Percentiles rank a stretch among this genome's conserved stretches.
These are phyloP conservation scores for Cryptomyrus ogoouensis DNA, from an alignment of 2,113 vertebrate species.

Conservation along the genomic window DNA sequence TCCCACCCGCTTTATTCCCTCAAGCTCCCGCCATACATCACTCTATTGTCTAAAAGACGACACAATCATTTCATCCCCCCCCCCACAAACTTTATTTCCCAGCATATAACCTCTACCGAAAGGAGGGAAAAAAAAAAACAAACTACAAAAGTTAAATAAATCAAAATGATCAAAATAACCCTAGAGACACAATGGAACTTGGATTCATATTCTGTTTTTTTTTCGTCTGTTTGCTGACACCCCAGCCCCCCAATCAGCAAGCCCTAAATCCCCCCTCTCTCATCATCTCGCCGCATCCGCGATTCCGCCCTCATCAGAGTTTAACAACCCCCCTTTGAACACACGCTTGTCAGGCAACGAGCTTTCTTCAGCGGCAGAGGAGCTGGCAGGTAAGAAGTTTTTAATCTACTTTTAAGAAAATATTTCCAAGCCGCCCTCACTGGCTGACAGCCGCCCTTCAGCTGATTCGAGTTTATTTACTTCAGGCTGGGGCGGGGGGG, in stretches of 20 bases:
- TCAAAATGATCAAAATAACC: slow-evolving; percentile 77
- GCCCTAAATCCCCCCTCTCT: slow-evolving; percentile 60
- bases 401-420: slow-evolving; percentile 54
- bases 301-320: slow-evolving; percentile 40
- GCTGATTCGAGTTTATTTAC: slow-evolving; percentile 21
- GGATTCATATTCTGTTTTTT: slow-evolving; percentile 71
- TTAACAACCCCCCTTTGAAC: slow-evolving; percentile 51
- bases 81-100: not conserved
- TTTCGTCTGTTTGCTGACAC: slow-evolving; percentile 59
- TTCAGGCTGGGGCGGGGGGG: no score
- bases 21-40: not conserved
- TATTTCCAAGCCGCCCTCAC: slow-evolving; percentile 43
- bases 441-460: slow-evolving; percentile 35
- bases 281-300: slow-evolving; percentile 56
- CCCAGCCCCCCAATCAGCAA: slow-evolving; percentile 41
- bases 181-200: slow-evolving; percentile 61
- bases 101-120: slow-evolving; percentile 27
- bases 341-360: slow-evolving; percentile 49
- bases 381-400: slow-evolving; percentile 46
- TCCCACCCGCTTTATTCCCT: not conserved
- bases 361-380: slow-evolving; percentile 41
- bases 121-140: slow-evolving; percentile 59
- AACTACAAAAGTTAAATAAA: slow-evolving; percentile 71
- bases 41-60: not conserved
- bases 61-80: slow-evolving; percentile 10